Evolutionary conservation across 1,140 invertebrate genomes (phyloP).

Genomic region (Camponotus pennsylvanicus): DNA sequence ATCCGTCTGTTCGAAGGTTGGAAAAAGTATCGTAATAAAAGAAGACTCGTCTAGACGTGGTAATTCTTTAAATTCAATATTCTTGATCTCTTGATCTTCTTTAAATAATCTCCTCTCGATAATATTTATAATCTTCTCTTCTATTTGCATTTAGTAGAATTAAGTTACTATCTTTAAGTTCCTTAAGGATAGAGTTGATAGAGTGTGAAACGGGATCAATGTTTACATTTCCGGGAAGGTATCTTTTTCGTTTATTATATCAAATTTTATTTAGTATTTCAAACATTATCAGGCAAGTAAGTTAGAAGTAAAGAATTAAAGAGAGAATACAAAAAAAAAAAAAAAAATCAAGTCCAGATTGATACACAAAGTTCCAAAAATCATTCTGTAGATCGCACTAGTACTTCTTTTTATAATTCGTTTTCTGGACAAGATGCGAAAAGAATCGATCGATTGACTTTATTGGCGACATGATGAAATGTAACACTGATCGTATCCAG

Average conservation of each 20-base stretch:
- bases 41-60: background rate
- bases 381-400: background rate
- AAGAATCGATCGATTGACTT: background rate
- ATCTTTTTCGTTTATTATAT: background rate
- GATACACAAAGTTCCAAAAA: background rate
- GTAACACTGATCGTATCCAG: conserved; percentile 5
- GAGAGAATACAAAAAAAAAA: too few relatives aligned
- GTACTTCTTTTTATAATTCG: background rate
- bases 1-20: conserved; percentile 15
- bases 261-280: background rate
- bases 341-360: background rate
- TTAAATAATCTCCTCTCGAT: background rate
- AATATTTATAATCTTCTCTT: too few relatives aligned
- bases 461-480: conserved; percentile 11
- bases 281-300: background rate
- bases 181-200: background rate
- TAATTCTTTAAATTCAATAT: background rate
- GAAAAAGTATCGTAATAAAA: background rate
- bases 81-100: background rate
- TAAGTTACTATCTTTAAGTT: too few relatives aligned
- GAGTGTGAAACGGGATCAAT: too few relatives aligned
- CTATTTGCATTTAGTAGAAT: too few relatives aligned
- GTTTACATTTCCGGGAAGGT: too few relatives aligned
- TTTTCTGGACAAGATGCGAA: background rate
- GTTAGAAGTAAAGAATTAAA: too few relatives aligned